A percentile compares a stretch with the other conserved stretches of the same genome.
These are phyloP conservation scores for Dermochelys coriacea DNA, from an alignment of 2,797 vertebrate species.

Conservation along the genomic window DNA sequence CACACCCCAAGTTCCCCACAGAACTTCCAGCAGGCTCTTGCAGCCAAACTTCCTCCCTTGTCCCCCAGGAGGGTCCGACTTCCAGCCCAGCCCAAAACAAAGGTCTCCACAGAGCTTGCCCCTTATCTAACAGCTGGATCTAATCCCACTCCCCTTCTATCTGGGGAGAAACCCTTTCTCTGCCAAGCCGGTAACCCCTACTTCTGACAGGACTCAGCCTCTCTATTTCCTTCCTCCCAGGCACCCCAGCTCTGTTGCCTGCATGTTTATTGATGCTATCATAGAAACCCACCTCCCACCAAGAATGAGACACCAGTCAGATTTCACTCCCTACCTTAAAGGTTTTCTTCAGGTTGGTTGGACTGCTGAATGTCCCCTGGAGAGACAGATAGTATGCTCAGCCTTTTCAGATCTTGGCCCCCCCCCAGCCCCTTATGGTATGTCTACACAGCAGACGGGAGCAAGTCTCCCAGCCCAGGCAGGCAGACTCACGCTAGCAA, in stretches of 20 bases:
- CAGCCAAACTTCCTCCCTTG: background rate
- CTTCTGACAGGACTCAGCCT: background rate
- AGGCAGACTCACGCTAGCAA: background rate
- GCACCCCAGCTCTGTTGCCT: background rate
- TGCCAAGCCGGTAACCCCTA: background rate
- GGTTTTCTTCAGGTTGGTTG: conserved; percentile 92
- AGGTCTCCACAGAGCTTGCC: background rate
- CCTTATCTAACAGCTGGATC: background rate
- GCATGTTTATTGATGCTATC: background rate
- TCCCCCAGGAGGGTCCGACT: background rate
- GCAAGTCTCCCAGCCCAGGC: background rate
- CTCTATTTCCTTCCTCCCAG: background rate
- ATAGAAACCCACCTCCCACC: background rate
- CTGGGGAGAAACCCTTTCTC: background rate
- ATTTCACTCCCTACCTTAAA: conserved; percentile 88
- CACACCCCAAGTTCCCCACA: background rate
- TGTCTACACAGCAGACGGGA: background rate
- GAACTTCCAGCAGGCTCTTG: background rate
- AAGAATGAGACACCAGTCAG: background rate
- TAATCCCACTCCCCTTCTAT: background rate
- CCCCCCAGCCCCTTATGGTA: background rate
- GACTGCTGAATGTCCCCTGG: conserved; percentile 94
- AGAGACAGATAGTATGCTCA: background rate
- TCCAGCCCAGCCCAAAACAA: background rate
- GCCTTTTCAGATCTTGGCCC: background rate